Evolutionary conservation across 2,888 invertebrate genomes (phyloP).

Genomic region (Trichogramma dendrolimi): DNA sequence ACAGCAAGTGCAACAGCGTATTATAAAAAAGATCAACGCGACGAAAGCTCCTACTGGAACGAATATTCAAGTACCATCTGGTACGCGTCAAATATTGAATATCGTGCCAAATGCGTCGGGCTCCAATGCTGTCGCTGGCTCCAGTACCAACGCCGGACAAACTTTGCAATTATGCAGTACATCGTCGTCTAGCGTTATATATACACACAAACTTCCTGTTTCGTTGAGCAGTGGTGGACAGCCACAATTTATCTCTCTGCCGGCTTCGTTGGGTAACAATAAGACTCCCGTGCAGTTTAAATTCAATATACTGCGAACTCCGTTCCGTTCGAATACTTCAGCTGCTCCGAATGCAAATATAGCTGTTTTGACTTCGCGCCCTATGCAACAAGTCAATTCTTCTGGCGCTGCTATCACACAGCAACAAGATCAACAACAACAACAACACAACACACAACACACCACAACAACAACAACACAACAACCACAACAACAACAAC

Average conservation of each 20-base stretch:
- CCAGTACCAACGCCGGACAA: constrained; percentile 33
- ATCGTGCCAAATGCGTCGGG: constrained; percentile 44
- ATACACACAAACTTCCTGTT: constrained; percentile 69
- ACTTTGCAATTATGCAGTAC: constrained; percentile 43
- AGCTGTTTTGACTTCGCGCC: constrained; percentile 41
- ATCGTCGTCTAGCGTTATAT: constrained; percentile 65
- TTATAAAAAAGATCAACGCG: too few relatives aligned
- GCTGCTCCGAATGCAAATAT: constrained; percentile 39
- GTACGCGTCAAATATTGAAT: constrained; percentile 43
- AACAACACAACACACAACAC: constrained; percentile 30
- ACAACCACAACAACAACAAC: constrained; percentile 7
- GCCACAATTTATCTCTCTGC: constrained; percentile 47
- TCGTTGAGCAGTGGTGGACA: constrained; percentile 41
- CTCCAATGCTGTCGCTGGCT: constrained; percentile 18
- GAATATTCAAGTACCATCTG: constrained; percentile 37
- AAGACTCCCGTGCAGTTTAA: constrained; percentile 46
- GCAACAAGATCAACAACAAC: constrained; percentile 55
- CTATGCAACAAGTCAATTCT: constrained; percentile 42
- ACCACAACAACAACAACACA: constrained; percentile 7
- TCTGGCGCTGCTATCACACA: constrained; percentile 40
- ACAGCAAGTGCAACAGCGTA: too few relatives aligned
- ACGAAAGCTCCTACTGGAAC: constrained; percentile 6
- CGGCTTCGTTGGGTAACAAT: constrained; percentile 40
- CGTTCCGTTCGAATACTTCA: constrained; percentile 9
- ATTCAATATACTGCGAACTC: constrained; percentile 45